Conservation (phyloP, 2,888 invertebrate species). For the Caenorhabditis afra region DNA sequence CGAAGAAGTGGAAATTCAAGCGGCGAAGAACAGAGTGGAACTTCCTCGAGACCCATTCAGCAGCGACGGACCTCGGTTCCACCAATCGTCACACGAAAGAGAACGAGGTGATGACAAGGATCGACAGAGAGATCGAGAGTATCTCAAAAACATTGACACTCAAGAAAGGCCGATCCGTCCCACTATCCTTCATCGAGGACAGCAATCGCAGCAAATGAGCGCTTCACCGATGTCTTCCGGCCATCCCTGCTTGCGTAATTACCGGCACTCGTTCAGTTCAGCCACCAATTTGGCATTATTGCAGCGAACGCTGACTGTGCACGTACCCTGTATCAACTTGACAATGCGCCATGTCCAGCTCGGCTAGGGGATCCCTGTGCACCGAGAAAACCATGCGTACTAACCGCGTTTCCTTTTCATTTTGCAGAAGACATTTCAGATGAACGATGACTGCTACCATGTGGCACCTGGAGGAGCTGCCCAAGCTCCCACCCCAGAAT, state of each 20-base stretch:
- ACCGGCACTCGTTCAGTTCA: slow-evolving; percentile 12
- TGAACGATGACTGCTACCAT: slow-evolving; percentile 63
- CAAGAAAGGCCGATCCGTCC: slow-evolving; percentile 52
- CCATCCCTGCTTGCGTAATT: slow-evolving; percentile 51
- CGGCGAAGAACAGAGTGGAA: slow-evolving; percentile 47
- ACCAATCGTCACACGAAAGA: slow-evolving; percentile 53
- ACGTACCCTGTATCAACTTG: slow-evolving; percentile 49
- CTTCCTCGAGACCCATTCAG: slow-evolving; percentile 64
- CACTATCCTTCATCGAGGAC: slow-evolving; percentile 46
- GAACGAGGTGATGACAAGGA: slow-evolving; percentile 45
- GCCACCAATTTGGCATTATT: slow-evolving; percentile 4
- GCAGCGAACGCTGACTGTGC: slow-evolving; percentile 60
- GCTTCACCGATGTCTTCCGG: slow-evolving; percentile 39
- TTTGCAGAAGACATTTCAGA: slow-evolving; percentile 23
- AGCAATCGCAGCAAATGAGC: slow-evolving; percentile 57
- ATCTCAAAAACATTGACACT: slow-evolving; percentile 33
- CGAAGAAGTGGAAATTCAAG: slow-evolving; percentile 65
- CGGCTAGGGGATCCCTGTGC: slow-evolving; percentile 71
- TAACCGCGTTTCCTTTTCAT: slow-evolving; percentile 3
- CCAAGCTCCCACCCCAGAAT: slow-evolving; percentile 57
- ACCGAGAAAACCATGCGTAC: slow-evolving; percentile 68
- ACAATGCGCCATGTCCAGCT: slow-evolving; percentile 70
- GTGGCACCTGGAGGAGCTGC: slow-evolving; percentile 34
- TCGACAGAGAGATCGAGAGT: slow-evolving; percentile 50
- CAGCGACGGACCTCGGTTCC: slow-evolving; percentile 57